Evolutionary conservation across 2,113 vertebrate species (phyloP).

Genomic region (Talpa occidentalis): DNA sequence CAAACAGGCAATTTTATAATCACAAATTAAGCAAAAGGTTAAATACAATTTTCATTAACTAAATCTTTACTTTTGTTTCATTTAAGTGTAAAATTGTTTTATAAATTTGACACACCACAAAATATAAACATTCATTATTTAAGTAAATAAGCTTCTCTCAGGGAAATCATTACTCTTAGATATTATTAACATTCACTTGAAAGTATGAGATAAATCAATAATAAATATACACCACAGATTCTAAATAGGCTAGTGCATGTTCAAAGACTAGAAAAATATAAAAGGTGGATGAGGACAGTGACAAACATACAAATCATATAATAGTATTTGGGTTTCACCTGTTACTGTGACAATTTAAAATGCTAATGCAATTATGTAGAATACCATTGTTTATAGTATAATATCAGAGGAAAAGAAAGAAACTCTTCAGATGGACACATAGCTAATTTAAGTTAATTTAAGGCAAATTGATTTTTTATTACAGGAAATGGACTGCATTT

Average conservation of each 20-base stretch:
- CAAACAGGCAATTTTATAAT: constrained; percentile 54
- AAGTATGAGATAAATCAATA: constrained; percentile 15
- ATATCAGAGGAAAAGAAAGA: not conserved
- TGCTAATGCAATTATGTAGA: constrained; percentile 16
- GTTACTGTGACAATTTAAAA: not conserved
- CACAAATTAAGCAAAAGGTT: constrained; percentile 36
- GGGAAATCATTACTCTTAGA: not conserved
- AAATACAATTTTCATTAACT: constrained; percentile 59
- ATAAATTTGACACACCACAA: constrained; percentile 44
- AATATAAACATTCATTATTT: constrained; percentile 53
- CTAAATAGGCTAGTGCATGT: not conserved
- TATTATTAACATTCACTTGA: constrained; percentile 47
- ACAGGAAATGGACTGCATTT: not conserved
- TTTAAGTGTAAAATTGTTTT: constrained; percentile 13
- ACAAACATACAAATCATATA: not conserved
- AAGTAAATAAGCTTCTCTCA: constrained; percentile 35
- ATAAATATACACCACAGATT: constrained; percentile 40
- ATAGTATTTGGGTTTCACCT: not conserved
- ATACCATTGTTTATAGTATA: constrained; percentile 6
- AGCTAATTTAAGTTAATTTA: not conserved
- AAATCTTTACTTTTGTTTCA: constrained; percentile 38
- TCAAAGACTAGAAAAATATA: constrained; percentile 7
- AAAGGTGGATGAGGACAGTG: not conserved
- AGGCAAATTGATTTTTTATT: not conserved
- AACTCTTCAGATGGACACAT: not conserved